Percentiles rank a stretch among this genome's conserved stretches.
phyloP scores from a whole-genome alignment of 2,888 invertebrate species.

The Caenorhabditis drosophilae region DNA sequence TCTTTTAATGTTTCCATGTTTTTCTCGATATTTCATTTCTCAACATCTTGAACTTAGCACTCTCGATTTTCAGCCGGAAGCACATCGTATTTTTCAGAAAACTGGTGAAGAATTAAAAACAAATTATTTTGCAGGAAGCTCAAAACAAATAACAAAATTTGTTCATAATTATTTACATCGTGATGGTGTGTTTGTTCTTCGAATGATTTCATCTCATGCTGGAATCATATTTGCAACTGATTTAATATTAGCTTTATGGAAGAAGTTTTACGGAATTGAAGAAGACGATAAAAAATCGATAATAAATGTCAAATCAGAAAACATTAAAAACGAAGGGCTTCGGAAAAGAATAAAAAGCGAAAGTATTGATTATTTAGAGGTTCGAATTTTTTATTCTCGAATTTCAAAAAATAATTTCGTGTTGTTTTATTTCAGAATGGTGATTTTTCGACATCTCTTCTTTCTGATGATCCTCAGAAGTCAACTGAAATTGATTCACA shows the following conservation, averaged over 20 bases:
- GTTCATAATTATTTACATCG: conserved; percentile 62
- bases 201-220: conserved; percentile 65
- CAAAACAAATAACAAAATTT: conserved; percentile 55
- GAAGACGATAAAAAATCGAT: too few relatives aligned
- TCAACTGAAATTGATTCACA: conserved; percentile 23
- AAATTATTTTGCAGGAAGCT: too few relatives aligned
- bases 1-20: conserved; percentile 61
- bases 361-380: conserved; percentile 20
- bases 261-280: conserved; percentile 44
- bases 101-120: too few relatives aligned
- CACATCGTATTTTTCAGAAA: conserved; percentile 38
- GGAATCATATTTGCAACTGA: conserved; percentile 66
- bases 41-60: conserved; percentile 61
- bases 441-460: conserved; percentile 35
- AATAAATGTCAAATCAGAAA: too few relatives aligned
- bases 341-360: too few relatives aligned
- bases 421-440: conserved; percentile 29
- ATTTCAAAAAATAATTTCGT: neutral
- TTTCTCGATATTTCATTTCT: conserved; percentile 62
- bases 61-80: conserved; percentile 32
- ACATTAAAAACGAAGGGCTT: too few relatives aligned
- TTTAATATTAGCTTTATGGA: conserved; percentile 56
- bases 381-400: conserved; percentile 6
- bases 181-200: conserved; percentile 66
- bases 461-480: conserved; percentile 30